Evolutionary conservation across 2,113 vertebrate genomes (phyloP), one percentile per base, ranked within the genome.

Genomic region (Platichthys flesus): DNA sequence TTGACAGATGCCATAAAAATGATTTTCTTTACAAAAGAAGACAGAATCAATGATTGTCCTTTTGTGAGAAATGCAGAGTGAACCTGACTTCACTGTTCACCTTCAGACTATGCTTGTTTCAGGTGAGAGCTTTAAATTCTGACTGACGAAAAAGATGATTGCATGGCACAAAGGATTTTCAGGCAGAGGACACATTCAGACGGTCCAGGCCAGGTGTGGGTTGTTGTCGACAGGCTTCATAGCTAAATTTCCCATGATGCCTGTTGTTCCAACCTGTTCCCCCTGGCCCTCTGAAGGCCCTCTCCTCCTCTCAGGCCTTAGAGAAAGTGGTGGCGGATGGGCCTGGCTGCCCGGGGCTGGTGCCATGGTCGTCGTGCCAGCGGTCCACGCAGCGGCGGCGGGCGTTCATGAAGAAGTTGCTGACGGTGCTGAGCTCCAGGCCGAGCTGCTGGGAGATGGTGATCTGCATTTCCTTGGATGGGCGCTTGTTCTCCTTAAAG

Each of bases 391-490:
- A 99, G 66, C 98, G 96, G 87, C 98, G 96, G n/a, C 98, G 96
- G 15, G 98, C 97, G 1, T 99, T 99, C 98, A 99, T 99, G 92
- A 99, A 99, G 96, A 99, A 99, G 91, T 99, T 99, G 96, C 97
- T 99, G 95, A 99, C 98, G 0, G 98, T 99, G 94, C 89, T 97
- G 91, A 98, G 97, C 94, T 99, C 98, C 92, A 99, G 89, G 85
- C 98, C 98, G 40, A 99, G 96, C 89, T 99, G 98, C 93, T 99
- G 98, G 0, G 98, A 98, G 91, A 99, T 99, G 94, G 98, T 99
- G 79, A 97, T 94, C 94, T 99, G 98, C 98, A 99, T 99, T 85
- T 99, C 97, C 70, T 97, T 99, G 87, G 97, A 98, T 0, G 98
- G 98, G 16, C 98, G 95, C 93, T 98, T 98, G 93, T 99, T 99